phyloP scores from a whole-genome alignment of 2,113 vertebrate genomes.

The Chaetodon trifascialis region DNA sequence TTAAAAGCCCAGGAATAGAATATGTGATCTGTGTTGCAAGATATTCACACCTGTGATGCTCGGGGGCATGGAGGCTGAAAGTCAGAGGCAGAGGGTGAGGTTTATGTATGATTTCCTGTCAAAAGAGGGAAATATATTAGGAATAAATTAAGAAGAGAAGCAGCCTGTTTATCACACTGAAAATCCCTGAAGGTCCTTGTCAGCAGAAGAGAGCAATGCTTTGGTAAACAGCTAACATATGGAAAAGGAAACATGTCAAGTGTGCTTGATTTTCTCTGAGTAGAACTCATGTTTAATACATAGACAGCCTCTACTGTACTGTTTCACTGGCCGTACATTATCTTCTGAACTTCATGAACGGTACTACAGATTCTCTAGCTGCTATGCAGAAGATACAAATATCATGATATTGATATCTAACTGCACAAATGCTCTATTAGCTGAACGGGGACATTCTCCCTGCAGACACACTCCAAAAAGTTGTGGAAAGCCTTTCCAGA shows the following conservation, averaged over 20 bases:
- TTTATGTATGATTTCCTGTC: neutral
- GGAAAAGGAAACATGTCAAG: neutral
- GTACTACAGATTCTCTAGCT: conserved; percentile 13
- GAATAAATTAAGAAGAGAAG: neutral
- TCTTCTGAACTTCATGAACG: neutral
- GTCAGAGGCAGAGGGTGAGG: neutral
- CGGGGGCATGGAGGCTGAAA: neutral
- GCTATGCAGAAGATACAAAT: neutral
- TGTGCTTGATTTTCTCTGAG: conserved; percentile 10
- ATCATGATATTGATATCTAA: conserved; percentile 7
- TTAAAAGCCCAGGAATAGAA: neutral
- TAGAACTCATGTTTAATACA: conserved; percentile 40
- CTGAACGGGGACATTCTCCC: too few relatives aligned
- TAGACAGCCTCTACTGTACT: neutral
- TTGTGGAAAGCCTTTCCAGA: too few relatives aligned
- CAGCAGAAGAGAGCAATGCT: neutral
- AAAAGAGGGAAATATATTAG: neutral
- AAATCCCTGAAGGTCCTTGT: neutral
- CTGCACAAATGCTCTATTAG: neutral
- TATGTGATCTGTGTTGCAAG: neutral
- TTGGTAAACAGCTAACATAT: conserved; percentile 11
- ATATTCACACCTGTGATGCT: neutral
- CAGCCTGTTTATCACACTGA: neutral
- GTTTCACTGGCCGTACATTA: neutral
- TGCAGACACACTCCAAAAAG: neutral